Conservation (phyloP, 2,113 vertebrate species). For the Cacatua alba region DNA sequence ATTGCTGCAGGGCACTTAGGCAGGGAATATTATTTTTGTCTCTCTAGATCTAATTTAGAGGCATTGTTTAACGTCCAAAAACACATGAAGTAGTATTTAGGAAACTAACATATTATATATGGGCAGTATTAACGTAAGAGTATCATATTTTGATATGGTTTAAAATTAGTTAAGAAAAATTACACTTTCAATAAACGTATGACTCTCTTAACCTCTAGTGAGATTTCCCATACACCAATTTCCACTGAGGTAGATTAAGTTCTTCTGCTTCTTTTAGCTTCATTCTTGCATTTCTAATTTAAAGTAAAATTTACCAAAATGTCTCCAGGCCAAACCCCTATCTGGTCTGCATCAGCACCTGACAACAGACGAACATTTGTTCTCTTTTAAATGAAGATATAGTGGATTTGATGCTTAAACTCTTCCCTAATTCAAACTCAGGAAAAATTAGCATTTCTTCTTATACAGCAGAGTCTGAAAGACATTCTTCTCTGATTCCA, state of each 20-base stretch:
- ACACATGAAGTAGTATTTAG: background rate
- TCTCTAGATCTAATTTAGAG: background rate
- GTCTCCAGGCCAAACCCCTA: background rate
- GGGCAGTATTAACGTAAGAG: background rate
- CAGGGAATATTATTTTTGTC: background rate
- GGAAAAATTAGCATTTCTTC: background rate
- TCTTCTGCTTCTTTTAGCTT: background rate
- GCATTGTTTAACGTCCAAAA: background rate
- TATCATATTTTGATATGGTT: background rate
- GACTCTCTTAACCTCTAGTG: background rate
- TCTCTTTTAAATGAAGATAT: background rate
- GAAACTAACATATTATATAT: background rate
- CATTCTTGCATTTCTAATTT: background rate
- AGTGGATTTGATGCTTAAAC: background rate
- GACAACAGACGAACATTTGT: background rate
- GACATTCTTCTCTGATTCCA: background rate
- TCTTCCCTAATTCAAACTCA: background rate
- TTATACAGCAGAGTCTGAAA: background rate
- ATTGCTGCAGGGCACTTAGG: background rate
- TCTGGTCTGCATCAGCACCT: background rate
- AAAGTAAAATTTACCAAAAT: background rate
- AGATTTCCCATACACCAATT: rapidly evolving
- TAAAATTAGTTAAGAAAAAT: background rate
- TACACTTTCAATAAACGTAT: background rate
- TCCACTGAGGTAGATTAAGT: background rate